phyloP scores from a whole-genome alignment of 2,888 invertebrate genomes.

The Lasioglossum oenotherae region DNA sequence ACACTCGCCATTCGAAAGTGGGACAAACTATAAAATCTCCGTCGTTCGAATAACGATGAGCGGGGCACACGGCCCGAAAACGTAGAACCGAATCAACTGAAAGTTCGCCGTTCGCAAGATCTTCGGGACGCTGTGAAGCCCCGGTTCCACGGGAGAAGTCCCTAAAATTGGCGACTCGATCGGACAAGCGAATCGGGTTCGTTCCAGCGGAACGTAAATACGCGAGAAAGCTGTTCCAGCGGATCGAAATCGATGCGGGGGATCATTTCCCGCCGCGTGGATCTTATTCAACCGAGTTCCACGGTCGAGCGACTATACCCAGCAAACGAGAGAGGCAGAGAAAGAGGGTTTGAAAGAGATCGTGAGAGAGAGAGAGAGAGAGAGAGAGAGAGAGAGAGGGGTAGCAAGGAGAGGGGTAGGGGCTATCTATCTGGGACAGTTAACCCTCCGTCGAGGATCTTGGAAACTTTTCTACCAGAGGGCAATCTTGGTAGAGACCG shows the following conservation, averaged over 20 bases:
- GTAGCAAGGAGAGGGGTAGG: not conserved
- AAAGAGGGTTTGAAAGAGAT: not conserved
- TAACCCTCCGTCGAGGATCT: slow-evolving; percentile 35
- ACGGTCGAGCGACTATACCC: not conserved
- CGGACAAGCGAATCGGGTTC: not conserved
- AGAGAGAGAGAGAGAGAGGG: not conserved
- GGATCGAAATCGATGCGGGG: not conserved
- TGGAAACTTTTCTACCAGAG: slow-evolving; percentile 34
- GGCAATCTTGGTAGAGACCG: slow-evolving; percentile 8
- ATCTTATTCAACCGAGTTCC: slow-evolving; percentile 1
- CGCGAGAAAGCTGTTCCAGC: slow-evolving; percentile 10
- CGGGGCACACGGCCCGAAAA: not conserved
- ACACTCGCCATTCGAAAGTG: not conserved
- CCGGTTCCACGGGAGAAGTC: not conserved
- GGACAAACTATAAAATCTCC: not conserved
- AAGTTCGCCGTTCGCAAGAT: not conserved
- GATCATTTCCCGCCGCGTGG: slow-evolving; percentile 11
- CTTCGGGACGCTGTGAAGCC: not conserved
- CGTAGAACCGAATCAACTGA: not conserved
- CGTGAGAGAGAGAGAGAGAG: not conserved
- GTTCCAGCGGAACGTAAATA: slow-evolving; percentile 6
- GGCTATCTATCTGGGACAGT: slow-evolving; percentile 34
- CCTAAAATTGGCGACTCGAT: slow-evolving; percentile 1
- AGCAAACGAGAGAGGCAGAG: not conserved
- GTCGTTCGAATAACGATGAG: slow-evolving; percentile 1